Evolutionary conservation across 2,797 vertebrate species (phyloP), one percentile per base, ranked within the genome.

Genomic region (Siniperca scherzeri): DNA sequence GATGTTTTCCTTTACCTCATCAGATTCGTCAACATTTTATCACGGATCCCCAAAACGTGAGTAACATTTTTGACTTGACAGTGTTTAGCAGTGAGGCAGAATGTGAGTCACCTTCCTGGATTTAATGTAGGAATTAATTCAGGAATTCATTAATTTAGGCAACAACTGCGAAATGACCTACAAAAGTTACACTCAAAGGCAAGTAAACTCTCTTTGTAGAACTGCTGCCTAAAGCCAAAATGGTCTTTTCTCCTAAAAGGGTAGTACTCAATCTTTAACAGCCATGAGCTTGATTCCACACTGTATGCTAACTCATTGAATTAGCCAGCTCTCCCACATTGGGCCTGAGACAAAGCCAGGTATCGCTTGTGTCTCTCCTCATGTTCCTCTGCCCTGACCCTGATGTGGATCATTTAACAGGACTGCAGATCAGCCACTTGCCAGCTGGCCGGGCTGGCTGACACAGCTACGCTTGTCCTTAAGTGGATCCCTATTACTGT

Each of bases 1-100:
- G 78, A 80, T 84, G 84, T 88, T 93, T 95, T 94, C 91, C 93
- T 91, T 92, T 91, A 94, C 92, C 87, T 94, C 91, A 92, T 92
- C 74, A 88, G 72, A 90, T 82, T 87, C 77, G 85, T 85, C 78
- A 86, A 80, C 80, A 84, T 90, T 92, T 92, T 70, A 91, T 77
- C 70, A 80, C 91, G 83, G 67, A 87, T 85, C 81, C 59, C 69
- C 52, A 80, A 89, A 87, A 81, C 55, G 67, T 70, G 66, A 67
- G 60, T 72, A 80, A 82, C 70, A 79, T 86, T 91, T 87, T 80
- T 72, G 33, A 80, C 57, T 65, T 77, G 36, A 36, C 8, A 17
- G 42, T 42, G 14, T 80, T 84, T 36, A 44, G 21, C 42, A 25
- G n/a, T 27, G 25, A 67, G 50, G 50, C 57, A 42, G 42, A 85